Percentiles rank a stretch among this genome's conserved stretches.
phyloP scores from a whole-genome alignment of 2,797 vertebrate genomes.

The Chloroceryle amazona region DNA sequence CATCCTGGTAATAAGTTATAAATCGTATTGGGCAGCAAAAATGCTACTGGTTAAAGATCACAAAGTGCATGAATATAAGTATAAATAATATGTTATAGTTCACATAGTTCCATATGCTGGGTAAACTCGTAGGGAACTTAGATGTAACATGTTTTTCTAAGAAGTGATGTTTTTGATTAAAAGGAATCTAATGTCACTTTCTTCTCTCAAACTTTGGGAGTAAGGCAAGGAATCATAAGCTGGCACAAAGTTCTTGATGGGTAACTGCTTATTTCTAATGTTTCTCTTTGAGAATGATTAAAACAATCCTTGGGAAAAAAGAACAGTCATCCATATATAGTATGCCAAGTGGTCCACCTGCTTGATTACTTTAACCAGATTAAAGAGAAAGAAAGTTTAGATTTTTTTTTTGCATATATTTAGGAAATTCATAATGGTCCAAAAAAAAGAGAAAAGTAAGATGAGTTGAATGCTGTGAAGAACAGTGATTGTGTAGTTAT shows the following conservation, averaged over 20 bases:
- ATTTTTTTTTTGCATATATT: neutral
- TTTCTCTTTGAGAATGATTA: neutral
- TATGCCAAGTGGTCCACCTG: neutral
- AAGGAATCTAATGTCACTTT: neutral
- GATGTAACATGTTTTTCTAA: accelerated
- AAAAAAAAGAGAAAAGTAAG: neutral
- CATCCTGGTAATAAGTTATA: neutral
- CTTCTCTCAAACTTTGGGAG: neutral
- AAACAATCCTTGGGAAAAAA: neutral
- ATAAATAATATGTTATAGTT: neutral
- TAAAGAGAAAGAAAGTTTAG: neutral
- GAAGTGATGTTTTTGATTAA: neutral
- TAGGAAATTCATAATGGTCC: neutral
- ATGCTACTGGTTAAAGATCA: neutral
- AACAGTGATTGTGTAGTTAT: neutral
- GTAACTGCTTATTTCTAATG: neutral
- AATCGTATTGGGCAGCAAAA: neutral
- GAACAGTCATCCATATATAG: neutral
- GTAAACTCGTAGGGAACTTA: neutral
- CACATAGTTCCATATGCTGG: neutral
- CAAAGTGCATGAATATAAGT: neutral
- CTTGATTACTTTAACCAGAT: neutral
- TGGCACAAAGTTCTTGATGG: neutral
- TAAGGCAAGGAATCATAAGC: neutral
- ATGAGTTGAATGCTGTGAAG: neutral